Conservation (phyloP, 1,140 invertebrate genomes). For the Nephotettix cincticeps region DNA sequence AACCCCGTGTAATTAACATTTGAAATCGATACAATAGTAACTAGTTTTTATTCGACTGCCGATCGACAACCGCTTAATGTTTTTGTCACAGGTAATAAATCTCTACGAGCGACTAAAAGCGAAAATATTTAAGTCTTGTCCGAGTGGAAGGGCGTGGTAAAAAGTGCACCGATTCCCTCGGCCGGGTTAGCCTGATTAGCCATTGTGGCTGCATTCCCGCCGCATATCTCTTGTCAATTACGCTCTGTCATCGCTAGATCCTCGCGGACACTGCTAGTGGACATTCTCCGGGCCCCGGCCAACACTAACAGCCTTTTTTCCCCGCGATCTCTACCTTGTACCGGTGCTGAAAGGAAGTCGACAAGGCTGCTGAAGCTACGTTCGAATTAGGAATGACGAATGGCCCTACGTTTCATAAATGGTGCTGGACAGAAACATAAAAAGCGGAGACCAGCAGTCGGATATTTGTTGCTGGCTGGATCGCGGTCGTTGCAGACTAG, state of each 20-base stretch:
- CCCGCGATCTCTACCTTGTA: not conserved
- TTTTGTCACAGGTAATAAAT: not conserved
- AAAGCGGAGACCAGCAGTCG: not conserved
- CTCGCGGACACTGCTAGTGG: not conserved
- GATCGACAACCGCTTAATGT: slow-evolving; percentile 6
- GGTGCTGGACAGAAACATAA: slow-evolving; percentile 9
- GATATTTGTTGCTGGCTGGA: too few species aligned
- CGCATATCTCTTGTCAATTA: slow-evolving; percentile 5
- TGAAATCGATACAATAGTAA: slow-evolving; percentile 10
- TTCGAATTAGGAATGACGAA: slow-evolving; percentile 4
- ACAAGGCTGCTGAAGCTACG: not conserved
- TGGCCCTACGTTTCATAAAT: not conserved
- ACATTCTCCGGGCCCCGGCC: too few species aligned
- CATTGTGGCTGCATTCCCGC: slow-evolving; percentile 1
- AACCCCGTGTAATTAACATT: not conserved
- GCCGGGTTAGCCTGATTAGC: not conserved
- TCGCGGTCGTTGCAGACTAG: too few species aligned
- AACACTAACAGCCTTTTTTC: not conserved
- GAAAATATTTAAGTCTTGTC: slow-evolving; percentile 12
- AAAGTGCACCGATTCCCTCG: not conserved
- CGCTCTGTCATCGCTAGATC: not conserved
- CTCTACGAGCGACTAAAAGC: not conserved
- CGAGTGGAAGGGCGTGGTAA: not conserved
- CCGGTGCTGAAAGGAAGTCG: not conserved
- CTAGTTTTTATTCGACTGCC: not conserved